These are phyloP conservation scores for Drosophila antonietae DNA, from an alignment of 2,888 invertebrate genomes.

Conservation along the genomic window DNA sequence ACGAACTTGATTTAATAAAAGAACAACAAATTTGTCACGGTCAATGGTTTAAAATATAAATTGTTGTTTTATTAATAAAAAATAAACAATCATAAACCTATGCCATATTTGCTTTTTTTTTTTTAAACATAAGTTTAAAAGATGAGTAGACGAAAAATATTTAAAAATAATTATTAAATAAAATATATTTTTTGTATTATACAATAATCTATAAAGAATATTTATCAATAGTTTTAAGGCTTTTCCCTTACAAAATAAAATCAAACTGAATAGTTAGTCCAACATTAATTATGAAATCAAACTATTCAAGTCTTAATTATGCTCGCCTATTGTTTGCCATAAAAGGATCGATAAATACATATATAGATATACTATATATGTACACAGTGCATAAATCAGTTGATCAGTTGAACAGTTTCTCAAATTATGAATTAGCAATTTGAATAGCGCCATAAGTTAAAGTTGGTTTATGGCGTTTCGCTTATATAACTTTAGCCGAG, in stretches of 20 bases:
- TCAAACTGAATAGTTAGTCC: neutral
- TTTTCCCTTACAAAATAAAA: neutral
- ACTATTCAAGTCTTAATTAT: neutral
- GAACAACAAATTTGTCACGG: slow-evolving; percentile 4
- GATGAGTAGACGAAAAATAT: neutral
- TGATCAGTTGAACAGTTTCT: neutral
- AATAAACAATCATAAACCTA: neutral
- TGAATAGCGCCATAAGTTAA: slow-evolving; percentile 31
- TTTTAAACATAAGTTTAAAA: neutral
- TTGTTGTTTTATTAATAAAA: slow-evolving; percentile 1
- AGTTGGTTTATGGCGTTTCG: slow-evolving; percentile 29
- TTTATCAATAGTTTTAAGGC: neutral
- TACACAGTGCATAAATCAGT: neutral
- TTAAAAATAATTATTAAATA: neutral
- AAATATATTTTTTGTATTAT: neutral
- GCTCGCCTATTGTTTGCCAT: neutral
- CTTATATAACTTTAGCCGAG: slow-evolving; percentile 54
- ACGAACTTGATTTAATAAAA: neutral
- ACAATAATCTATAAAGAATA: neutral
- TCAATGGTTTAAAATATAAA: neutral
- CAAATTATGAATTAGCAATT: slow-evolving; percentile 49
- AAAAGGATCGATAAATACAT: neutral
- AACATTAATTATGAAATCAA: slow-evolving; percentile 1
- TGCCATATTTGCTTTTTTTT: neutral
- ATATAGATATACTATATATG: neutral